Evolutionary conservation across 2,888 invertebrate genomes (phyloP).

Genomic region (Pheosia gnoma): DNA sequence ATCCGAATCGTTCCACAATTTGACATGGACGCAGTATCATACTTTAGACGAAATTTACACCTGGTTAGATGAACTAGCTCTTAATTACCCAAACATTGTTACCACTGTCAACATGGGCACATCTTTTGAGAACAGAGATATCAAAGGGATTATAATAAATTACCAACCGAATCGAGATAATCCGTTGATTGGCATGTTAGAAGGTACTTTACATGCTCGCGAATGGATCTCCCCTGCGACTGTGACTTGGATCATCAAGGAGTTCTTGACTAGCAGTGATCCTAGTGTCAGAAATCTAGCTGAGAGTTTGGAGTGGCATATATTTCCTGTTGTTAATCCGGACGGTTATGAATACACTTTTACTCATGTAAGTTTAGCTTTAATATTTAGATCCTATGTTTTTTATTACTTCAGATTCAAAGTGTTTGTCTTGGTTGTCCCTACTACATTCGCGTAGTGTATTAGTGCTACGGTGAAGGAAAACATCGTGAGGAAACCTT

Average conservation of each 20-base stretch:
- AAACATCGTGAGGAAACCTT: no score
- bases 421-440: no score
- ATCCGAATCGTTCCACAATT: slow-evolving; percentile 55
- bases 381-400: no score
- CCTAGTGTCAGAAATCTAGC: slow-evolving; percentile 82
- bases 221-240: slow-evolving; percentile 89
- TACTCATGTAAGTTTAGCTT: slow-evolving; percentile 76
- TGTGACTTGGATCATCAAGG: slow-evolving; percentile 87
- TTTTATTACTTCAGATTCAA: neutral
- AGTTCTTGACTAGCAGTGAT: slow-evolving; percentile 85
- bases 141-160: slow-evolving; percentile 80
- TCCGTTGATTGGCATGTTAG: slow-evolving; percentile 80
- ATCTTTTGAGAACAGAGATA: slow-evolving; percentile 85
- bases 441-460: no score
- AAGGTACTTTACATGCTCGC: slow-evolving; percentile 87
- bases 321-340: slow-evolving; percentile 89
- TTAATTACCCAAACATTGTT: slow-evolving; percentile 75
- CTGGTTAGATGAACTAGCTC: slow-evolving; percentile 83
- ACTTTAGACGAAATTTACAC: slow-evolving; percentile 82
- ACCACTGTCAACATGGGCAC: slow-evolving; percentile 81
- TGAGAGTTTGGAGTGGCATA: slow-evolving; percentile 89
- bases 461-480: no score
- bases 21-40: slow-evolving; percentile 85
- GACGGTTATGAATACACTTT: slow-evolving; percentile 90
- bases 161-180: slow-evolving; percentile 67